Evolutionary conservation across 2,797 vertebrate genomes (phyloP), one percentile per base, ranked within the genome.

Genomic region (Neoniphon sammara): DNA sequence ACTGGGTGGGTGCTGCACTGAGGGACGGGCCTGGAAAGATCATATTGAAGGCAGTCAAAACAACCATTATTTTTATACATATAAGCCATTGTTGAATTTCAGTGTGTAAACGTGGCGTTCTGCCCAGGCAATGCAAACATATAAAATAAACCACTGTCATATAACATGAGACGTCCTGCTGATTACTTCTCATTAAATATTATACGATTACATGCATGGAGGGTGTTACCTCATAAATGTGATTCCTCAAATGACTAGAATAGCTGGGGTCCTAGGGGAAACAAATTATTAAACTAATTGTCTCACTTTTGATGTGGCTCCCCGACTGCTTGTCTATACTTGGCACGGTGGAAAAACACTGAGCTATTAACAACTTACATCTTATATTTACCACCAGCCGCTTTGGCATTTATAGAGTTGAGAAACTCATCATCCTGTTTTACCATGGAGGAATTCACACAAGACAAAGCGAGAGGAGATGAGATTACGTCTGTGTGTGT

Each of bases 401-500:
- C 70, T 66, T 49, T 64, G 12, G 3, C 23, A 15, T 56, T 61
- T 42, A 58, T 27, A 73, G 62, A 73, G 49, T 58, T 65, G 70
- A 61, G 36, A 74, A 78, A 69, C 58, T 68, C 74, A 61, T 77
- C 63, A 63, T 55, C 27, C 20, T 46, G 74, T 79, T 72, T 69
- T 75, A 71, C 53, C 36, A 74, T 21, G 46, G 52, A 77, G 56
- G 42, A 85, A 86, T 77, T 80, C 20, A 58, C n/a, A 68, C 7
- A 20, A 0, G 27, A 47, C n/a, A 61, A 50, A 84, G 60, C 75
- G 31, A 71, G 36, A 53, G 50, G 73, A 76, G 80, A 77, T 83
- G 86, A 82, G 66, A 84, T 77, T 87, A 83, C 9, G 70, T 87
- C 81, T 86, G 52, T 27, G 30, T 30, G 70, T 52, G 71, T 78